Conservation (phyloP, 1,140 invertebrate genomes). For the Bombus pascuorum region DNA sequence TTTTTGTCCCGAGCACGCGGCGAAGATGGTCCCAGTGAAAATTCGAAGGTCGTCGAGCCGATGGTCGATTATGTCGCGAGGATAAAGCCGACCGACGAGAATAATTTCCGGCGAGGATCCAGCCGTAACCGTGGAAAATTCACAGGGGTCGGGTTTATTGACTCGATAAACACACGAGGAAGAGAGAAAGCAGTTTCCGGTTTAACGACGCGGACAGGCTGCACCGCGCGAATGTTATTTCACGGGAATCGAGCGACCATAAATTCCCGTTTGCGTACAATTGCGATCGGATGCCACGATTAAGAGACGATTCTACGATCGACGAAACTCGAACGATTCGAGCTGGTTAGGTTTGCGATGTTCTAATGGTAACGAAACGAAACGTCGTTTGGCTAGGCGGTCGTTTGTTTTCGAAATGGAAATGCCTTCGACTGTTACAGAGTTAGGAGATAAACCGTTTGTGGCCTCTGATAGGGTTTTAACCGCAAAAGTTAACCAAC, state of each 20-base stretch:
- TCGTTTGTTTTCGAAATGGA: slow-evolving; percentile 1
- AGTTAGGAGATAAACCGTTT: not conserved
- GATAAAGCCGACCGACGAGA: not conserved
- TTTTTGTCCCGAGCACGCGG: not conserved
- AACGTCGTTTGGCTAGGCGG: not conserved
- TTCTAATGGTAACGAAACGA: not conserved
- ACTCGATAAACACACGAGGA: not conserved
- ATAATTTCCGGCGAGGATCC: not conserved
- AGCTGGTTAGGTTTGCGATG: not conserved
- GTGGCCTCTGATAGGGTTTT: not conserved
- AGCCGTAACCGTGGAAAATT: not conserved
- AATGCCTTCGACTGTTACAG: not conserved
- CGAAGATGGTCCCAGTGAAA: not conserved
- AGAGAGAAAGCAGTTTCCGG: not conserved
- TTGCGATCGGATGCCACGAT: not conserved
- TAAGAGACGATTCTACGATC: not conserved
- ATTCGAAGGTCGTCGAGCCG: not conserved
- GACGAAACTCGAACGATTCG: not conserved
- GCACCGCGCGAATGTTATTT: not conserved
- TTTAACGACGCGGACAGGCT: not conserved
- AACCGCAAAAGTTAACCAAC: not conserved
- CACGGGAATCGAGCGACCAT: not conserved
- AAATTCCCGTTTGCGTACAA: not conserved
- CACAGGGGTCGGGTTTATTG: not conserved
- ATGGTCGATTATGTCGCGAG: not conserved